These are phyloP conservation scores for Centropristis striata DNA, from an alignment of 2,113 vertebrate species.

Conservation along the genomic window DNA sequence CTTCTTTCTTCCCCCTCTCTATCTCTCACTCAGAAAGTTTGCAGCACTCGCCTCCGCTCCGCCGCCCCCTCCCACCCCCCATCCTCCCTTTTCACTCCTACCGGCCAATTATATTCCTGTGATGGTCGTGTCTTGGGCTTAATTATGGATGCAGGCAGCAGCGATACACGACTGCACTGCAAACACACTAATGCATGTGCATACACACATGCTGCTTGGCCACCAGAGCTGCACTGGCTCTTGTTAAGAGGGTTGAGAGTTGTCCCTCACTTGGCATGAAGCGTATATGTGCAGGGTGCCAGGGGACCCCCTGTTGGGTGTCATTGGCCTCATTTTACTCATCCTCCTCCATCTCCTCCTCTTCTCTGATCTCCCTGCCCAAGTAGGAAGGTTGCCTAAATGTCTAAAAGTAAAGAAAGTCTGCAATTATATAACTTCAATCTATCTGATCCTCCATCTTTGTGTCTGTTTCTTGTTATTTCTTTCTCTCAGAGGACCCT, in stretches of 20 bases:
- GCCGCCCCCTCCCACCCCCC: neutral
- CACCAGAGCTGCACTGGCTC: constrained; percentile 50
- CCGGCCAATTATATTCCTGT: constrained; percentile 71
- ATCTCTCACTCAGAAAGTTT: constrained; percentile 60
- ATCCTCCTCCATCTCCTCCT: constrained; percentile 43
- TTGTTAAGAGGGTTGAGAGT: constrained; percentile 60
- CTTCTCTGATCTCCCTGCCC: constrained; percentile 54
- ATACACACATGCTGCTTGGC: constrained; percentile 54
- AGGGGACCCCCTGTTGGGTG: constrained; percentile 61
- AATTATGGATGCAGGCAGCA: constrained; percentile 76
- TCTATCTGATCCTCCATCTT: neutral
- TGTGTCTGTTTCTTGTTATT: neutral
- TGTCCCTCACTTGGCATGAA: constrained; percentile 54
- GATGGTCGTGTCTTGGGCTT: constrained; percentile 64
- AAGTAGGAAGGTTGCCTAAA: constrained; percentile 28
- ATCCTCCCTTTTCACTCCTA: constrained; percentile 3
- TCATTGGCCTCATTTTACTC: constrained; percentile 61
- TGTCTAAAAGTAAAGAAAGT: constrained; percentile 20
- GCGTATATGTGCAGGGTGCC: constrained; percentile 43
- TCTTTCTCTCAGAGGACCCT: neutral
- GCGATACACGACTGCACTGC: constrained; percentile 49
- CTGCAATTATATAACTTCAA: constrained; percentile 5
- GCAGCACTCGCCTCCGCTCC: constrained; percentile 42
- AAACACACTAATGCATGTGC: constrained; percentile 51
- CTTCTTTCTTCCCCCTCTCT: constrained; percentile 43